These are phyloP conservation scores for Etheostoma nigrum DNA, from an alignment of 2,797 vertebrate genomes.

Conservation along the genomic window DNA sequence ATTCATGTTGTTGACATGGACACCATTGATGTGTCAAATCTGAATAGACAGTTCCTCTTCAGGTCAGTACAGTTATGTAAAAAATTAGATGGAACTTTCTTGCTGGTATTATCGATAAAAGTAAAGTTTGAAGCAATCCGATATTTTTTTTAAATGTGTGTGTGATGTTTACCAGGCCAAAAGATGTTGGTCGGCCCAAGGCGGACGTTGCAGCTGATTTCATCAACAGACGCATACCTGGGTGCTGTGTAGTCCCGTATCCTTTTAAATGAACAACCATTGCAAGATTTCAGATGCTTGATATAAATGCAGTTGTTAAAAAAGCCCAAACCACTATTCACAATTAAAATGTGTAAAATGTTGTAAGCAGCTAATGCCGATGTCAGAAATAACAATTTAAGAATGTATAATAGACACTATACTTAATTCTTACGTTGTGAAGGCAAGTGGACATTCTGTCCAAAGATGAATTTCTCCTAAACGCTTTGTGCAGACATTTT, in stretches of 20 bases:
- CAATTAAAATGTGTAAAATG: neutral
- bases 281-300: neutral
- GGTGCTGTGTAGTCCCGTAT: conserved; percentile 92
- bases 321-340: neutral
- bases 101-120: neutral
- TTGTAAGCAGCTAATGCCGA: neutral
- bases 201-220: conserved; percentile 94
- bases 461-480: conserved; percentile 50
- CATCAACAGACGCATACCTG: conserved; percentile 89
- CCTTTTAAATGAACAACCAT: conserved; percentile 76
- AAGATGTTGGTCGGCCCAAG: conserved; percentile 93
- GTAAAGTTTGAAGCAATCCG: neutral
- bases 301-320: neutral
- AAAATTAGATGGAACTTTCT: neutral
- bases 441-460: neutral
- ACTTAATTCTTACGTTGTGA: neutral
- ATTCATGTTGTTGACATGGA: conserved; percentile 96
- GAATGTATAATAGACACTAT: neutral
- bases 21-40: conserved; percentile 94
- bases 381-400: neutral
- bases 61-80: conserved; percentile 82
- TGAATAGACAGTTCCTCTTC: conserved; percentile 95
- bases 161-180: conserved; percentile 80
- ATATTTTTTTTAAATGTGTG: conserved; percentile 15
- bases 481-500: conserved; percentile 86